Evolutionary conservation across 2,888 invertebrate species (phyloP), one percentile per base, ranked within the genome.

Genomic region (Drosophila antonietae): DNA sequence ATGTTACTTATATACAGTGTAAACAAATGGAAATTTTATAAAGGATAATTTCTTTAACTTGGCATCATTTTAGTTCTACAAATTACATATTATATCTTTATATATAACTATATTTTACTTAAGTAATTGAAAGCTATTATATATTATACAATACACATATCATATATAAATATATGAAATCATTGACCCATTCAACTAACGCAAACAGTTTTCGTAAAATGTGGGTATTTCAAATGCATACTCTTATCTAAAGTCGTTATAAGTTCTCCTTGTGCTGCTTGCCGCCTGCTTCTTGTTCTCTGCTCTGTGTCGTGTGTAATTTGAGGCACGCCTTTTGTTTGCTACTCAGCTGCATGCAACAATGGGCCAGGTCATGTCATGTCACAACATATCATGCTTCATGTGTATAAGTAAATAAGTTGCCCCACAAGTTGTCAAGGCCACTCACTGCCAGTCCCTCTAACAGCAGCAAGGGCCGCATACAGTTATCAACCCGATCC

Each of bases 401-500:
- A 59, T 46, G 15, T 59, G 61, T 59, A 66, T 62, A 56, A 60
- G 62, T 68, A 59, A 69, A 63, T 53, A 64, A 60, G 47, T 60
- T 74, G 71, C 78, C 64, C 46, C 78, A 76, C 68, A 61, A 73
- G 37, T 61, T 47, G 49, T 41, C 66, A 78, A 73, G 78, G 79
- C 68, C 79, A 63, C 35, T 60, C 75, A 63, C 35, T 53, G 60
- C 28, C 78, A 70, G 63, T 60, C 78, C 69, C 61, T 75, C 58
- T 75, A 59, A 20, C 15, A 12, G 23, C 28, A 28, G 15, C 23
- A 2, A 9, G 49, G 31, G 14, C 1, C 14, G 14, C 37, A 23
- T 23, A 49, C 20, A 55, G 23, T 31, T 15, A 23, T 1, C 49
- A 62, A 35, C 55, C 73, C 67, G 46, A 61, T 67, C 58, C 78